Conservation (phyloP, 2,113 vertebrate genomes). For the human region DNA sequence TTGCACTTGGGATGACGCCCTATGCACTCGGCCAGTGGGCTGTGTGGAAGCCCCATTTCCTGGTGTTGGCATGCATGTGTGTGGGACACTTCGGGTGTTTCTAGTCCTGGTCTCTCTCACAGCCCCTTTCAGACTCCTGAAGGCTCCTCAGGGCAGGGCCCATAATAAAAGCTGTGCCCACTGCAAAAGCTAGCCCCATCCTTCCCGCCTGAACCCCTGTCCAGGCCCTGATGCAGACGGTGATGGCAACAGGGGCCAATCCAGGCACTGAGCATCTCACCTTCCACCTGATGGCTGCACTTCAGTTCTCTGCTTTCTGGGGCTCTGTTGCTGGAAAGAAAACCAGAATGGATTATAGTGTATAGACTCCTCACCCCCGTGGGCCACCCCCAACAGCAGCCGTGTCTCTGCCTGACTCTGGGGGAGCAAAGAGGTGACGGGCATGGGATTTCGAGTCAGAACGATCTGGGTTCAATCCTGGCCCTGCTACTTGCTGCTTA, state of each 20-base stretch:
- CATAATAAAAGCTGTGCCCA: accelerated
- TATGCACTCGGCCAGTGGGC: accelerated
- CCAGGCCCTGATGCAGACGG: not conserved
- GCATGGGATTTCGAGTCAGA: accelerated
- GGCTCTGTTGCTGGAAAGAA: slow-evolving; percentile 86
- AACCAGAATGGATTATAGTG: not conserved
- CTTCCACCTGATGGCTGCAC: slow-evolving; percentile 49
- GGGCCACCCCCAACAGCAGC: accelerated
- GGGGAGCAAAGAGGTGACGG: not conserved
- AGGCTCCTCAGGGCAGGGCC: not conserved
- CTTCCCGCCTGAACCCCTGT: too few relatives aligned
- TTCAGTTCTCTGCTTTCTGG: slow-evolving; percentile 92
- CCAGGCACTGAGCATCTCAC: not conserved
- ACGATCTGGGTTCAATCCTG: not conserved
- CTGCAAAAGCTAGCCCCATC: not conserved
- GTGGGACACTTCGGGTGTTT: accelerated
- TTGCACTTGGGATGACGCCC: not conserved
- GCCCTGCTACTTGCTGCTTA: not conserved
- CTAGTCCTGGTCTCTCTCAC: not conserved
- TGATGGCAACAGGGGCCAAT: accelerated
- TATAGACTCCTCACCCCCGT: accelerated
- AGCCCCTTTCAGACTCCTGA: not conserved
- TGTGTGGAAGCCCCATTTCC: not conserved
- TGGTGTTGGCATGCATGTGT: accelerated
- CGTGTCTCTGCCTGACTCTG: accelerated